Base-by-base conservation (phyloP, 2,113 vertebrate genomes). In the Equus quagga region DNA sequence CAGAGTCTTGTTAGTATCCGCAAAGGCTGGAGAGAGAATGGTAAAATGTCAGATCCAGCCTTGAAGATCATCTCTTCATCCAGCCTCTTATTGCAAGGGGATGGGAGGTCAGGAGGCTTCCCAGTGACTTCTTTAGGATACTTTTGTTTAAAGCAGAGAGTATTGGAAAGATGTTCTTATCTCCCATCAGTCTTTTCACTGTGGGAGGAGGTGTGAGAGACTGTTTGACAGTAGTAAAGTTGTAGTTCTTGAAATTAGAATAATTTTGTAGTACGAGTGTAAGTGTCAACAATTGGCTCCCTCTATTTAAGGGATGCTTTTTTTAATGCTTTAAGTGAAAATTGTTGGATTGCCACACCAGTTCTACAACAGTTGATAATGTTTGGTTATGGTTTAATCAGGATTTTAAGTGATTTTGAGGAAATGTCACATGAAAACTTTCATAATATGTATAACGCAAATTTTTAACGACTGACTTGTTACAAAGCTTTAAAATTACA, bases 371-470 rank as follows among this genome's bases (percentile, higher is more conserved):
- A 67, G 72, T 80, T 80, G 46, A 70, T 80, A 41, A 70, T 87
- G 31, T 93, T 96, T 94, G 93, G 9, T 95, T 88, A 14, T 93
- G 49, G n/a, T 44, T 91, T 90, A 85, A 44, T 92, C 54, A 85
- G 60, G 26, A 89, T 73, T 95, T 92, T 91, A 90, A 91, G 94
- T 81, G 49, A 13, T 85, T 96, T 96, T 89, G 58, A 96, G 67
- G 88, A 95, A 94, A 79, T 91, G 69, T 51, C 88, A 75, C 6
- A 51, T 90, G 79, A 60, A 94, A 92, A 36, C 83, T 91, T 87
- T 72, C 23, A 5, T 80, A 33, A 14, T 54, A 65, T 56, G 49
- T 41, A 6, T 85, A 70, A 56, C 80, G 13, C 58, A 92, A 51
- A 72, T 89, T 89, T 94, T 73, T 67, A 80, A 95, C 95, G 81